phyloP scores from a whole-genome alignment of 2,888 invertebrate species.

The Drosophila quinaria region DNA sequence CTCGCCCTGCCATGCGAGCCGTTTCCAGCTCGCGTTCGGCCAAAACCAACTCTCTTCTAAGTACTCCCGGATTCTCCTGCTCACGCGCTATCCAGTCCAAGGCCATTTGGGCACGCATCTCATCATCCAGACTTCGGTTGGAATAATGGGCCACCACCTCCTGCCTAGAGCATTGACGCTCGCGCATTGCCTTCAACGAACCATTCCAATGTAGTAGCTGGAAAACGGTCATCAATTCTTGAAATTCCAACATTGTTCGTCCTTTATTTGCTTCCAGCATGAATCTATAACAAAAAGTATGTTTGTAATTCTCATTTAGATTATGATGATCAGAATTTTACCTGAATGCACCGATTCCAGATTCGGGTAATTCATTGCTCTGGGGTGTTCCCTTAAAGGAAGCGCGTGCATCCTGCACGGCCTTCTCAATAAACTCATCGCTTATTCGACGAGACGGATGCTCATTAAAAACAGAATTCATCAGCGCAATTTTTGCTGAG shows the following conservation, averaged over 20 bases:
- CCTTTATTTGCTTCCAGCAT: conserved; percentile 94
- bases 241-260: conserved; percentile 97
- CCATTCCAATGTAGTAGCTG: conserved; percentile 98
- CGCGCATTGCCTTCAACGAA: conserved; percentile 97
- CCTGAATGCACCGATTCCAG: conserved; percentile 91
- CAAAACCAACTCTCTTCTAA: conserved; percentile 92
- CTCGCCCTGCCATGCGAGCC: conserved; percentile 94
- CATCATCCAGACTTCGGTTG: conserved; percentile 95
- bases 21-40: conserved; percentile 95
- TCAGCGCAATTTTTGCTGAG: conserved; percentile 97
- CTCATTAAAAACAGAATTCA: conserved; percentile 99
- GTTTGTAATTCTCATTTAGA: background rate
- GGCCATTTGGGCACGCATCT: conserved; percentile 98
- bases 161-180: conserved; percentile 96
- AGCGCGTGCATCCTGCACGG: conserved; percentile 95
- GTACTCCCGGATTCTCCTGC: conserved; percentile 91
- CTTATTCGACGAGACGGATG: conserved; percentile 96
- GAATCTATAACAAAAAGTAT: conserved; percentile 86
- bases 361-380: conserved; percentile 89
- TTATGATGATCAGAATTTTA: conserved; percentile 56
- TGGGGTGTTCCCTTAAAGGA: conserved; percentile 90
- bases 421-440: conserved; percentile 97
- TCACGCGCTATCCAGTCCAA: conserved; percentile 96
- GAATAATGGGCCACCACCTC: conserved; percentile 97
- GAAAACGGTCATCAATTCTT: conserved; percentile 99